Conservation (phyloP, 2,113 vertebrate genomes). For the Salvelinus fontinalis region DNA sequence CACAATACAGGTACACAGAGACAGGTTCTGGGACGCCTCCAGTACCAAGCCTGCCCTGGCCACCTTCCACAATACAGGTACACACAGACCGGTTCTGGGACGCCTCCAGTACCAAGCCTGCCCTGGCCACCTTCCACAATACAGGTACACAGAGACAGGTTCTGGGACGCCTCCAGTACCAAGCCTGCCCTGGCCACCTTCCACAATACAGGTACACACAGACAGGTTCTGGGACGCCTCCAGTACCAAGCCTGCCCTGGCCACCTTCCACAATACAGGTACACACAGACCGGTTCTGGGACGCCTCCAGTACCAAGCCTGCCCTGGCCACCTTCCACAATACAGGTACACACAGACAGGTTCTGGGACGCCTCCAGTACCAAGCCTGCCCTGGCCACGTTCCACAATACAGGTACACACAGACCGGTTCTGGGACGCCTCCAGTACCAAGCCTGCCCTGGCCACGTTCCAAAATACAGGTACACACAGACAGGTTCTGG, state of each 20-base stretch:
- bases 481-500: no score
- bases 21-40: constrained; percentile 89
- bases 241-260: constrained; percentile 84
- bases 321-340: constrained; percentile 81
- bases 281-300: constrained; percentile 93
- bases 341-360: constrained; percentile 81
- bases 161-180: constrained; percentile 87
- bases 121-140: constrained; percentile 79
- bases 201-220: constrained; percentile 70
- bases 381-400: constrained; percentile 84
- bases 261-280: constrained; percentile 66
- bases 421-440: constrained; percentile 89
- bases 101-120: constrained; percentile 81
- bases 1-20: constrained; percentile 73
- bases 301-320: constrained; percentile 82
- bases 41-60: constrained; percentile 85
- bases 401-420: constrained; percentile 75
- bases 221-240: constrained; percentile 90
- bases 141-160: constrained; percentile 81
- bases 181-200: constrained; percentile 87
- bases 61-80: constrained; percentile 64
- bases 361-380: constrained; percentile 88
- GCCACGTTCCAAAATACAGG: no score
- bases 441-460: constrained; percentile 84
- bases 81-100: constrained; percentile 94